phyloP scores from a whole-genome alignment of 2,113 vertebrate genomes.

The Dipodomys stephensi region DNA sequence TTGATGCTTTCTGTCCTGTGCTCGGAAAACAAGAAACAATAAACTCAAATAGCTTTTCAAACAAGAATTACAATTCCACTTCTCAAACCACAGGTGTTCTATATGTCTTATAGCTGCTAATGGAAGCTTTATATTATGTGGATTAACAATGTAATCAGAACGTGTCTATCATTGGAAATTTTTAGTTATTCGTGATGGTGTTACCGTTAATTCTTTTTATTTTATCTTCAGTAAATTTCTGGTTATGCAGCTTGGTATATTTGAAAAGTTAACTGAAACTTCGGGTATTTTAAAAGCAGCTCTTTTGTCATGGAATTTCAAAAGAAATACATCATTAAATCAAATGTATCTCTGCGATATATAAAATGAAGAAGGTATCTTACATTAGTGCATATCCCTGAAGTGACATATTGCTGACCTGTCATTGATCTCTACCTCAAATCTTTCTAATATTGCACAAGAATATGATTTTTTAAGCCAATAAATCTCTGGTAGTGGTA shows the following conservation, averaged over 20 bases:
- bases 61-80: constrained; percentile 48
- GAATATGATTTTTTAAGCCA: background rate
- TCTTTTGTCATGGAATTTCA: constrained; percentile 10
- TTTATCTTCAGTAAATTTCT: constrained; percentile 44
- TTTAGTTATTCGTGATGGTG: background rate
- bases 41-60: constrained; percentile 57
- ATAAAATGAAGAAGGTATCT: constrained; percentile 7
- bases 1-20: constrained; percentile 42
- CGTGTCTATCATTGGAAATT: constrained; percentile 47
- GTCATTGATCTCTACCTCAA: background rate
- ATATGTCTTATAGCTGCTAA: constrained; percentile 14
- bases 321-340: constrained; percentile 40
- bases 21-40: constrained; percentile 49
- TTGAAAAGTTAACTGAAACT: background rate
- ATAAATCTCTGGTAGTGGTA: background rate
- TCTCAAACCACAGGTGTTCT: constrained; percentile 48
- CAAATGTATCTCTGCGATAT: background rate
- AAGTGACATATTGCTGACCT: background rate
- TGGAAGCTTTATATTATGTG: constrained; percentile 35
- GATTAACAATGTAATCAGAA: constrained; percentile 53
- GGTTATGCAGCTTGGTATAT: background rate
- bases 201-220: constrained; percentile 13
- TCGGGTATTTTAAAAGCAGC: background rate
- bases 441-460: background rate
- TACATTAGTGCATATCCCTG: background rate